A percentile compares a stretch with the other conserved stretches of the same genome.
Conservation (phyloP, 2,888 invertebrate species). For the Andrena chrysosceles region DNA sequence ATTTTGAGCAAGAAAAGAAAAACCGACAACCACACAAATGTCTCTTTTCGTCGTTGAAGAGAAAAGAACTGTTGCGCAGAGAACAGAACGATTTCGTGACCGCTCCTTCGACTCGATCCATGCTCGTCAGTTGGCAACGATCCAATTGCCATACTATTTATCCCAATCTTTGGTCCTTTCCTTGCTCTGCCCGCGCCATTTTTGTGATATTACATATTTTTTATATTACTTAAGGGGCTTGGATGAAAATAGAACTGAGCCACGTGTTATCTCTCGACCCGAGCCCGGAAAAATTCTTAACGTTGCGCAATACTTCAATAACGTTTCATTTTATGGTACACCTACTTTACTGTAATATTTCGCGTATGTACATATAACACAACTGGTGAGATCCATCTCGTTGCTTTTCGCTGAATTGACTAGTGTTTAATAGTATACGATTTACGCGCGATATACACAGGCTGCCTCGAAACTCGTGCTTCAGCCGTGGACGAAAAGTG, state of each 20-base stretch:
- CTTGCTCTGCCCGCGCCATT: constrained; percentile 81
- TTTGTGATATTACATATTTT: constrained; percentile 84
- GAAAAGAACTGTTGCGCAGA: constrained; percentile 40
- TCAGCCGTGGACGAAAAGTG: background rate
- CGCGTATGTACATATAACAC: constrained; percentile 51
- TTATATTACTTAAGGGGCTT: constrained; percentile 81
- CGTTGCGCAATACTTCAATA: constrained; percentile 4
- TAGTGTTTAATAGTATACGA: constrained; percentile 43
- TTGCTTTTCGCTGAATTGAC: constrained; percentile 52
- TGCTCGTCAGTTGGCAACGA: constrained; percentile 65
- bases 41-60: constrained; percentile 39
- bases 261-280: constrained; percentile 68
- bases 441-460: constrained; percentile 10
- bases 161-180: constrained; percentile 80
- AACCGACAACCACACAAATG: constrained; percentile 1
- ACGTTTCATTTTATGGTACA: background rate
- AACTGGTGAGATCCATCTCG: constrained; percentile 14
- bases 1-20: constrained; percentile 23
- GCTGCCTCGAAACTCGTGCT: background rate
- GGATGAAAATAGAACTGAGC: constrained; percentile 65
- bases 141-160: constrained; percentile 59
- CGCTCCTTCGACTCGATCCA: constrained; percentile 76
- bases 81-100: constrained; percentile 70
- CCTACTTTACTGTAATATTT: constrained; percentile 18
- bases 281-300: constrained; percentile 39